A percentile compares a stretch with the other conserved stretches of the same genome.
phyloP scores from a whole-genome alignment of 2,797 vertebrate species.

The Amblyopsis hoosieri region DNA sequence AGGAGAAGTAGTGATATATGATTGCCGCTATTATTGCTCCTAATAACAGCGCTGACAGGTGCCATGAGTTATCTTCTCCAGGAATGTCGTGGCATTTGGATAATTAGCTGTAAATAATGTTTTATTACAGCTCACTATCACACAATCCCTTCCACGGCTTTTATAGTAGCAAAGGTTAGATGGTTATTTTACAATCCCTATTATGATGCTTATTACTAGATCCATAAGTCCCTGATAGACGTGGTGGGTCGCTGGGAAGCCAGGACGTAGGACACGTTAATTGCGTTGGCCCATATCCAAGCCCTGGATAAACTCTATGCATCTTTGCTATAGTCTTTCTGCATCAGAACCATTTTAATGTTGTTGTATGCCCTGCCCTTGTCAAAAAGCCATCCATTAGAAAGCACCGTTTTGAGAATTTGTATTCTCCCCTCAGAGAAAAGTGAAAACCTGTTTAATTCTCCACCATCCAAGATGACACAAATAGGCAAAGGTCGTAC shows the following conservation, averaged over 20 bases:
- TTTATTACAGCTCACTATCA: constrained; percentile 56
- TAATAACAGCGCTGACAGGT: constrained; percentile 77
- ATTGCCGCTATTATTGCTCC: constrained; percentile 65
- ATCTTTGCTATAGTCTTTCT: constrained; percentile 5
- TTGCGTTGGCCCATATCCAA: constrained; percentile 40
- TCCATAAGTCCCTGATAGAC: too few relatives aligned
- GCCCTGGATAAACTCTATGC: constrained; percentile 16
- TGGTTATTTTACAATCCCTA: constrained; percentile 47
- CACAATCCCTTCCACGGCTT: constrained; percentile 34
- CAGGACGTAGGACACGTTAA: constrained; percentile 43
- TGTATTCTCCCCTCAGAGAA: neutral
- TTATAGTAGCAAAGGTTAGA: constrained; percentile 70
- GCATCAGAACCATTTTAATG: constrained; percentile 44
- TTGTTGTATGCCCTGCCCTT: too few relatives aligned
- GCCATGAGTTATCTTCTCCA: constrained; percentile 59
- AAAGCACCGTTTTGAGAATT: too few relatives aligned
- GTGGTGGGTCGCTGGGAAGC: constrained; percentile 32
- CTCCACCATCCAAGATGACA: constrained; percentile 1
- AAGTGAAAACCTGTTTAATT: neutral
- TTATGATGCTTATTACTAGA: constrained; percentile 41
- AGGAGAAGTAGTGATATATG: constrained; percentile 60
- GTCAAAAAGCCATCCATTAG: too few relatives aligned
- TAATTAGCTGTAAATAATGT: constrained; percentile 74
- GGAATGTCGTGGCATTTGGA: constrained; percentile 76
- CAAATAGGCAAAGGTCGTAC: neutral